A percentile compares a stretch with the other conserved stretches of the same genome.
Conservation (phyloP, 2,888 invertebrate genomes). For the Pandemis corylana region DNA sequence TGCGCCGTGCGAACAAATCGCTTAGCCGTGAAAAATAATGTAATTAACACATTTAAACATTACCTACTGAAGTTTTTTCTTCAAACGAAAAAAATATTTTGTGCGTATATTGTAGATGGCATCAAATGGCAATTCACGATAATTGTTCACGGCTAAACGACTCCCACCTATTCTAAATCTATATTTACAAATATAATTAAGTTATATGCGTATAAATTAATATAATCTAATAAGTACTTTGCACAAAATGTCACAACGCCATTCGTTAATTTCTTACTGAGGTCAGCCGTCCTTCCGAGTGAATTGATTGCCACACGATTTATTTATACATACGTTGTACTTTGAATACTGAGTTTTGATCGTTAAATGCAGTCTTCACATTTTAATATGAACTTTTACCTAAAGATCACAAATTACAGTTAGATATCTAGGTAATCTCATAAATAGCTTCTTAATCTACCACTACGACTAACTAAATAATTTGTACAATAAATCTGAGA, state of each 20-base stretch:
- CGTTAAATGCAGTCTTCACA: slow-evolving; percentile 81
- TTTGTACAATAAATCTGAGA: slow-evolving; percentile 82
- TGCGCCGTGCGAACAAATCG: slow-evolving; percentile 43
- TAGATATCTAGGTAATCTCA: slow-evolving; percentile 82
- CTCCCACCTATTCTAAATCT: slow-evolving; percentile 54
- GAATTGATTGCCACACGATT: slow-evolving; percentile 34
- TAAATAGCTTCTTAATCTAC: slow-evolving; percentile 78
- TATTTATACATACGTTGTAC: slow-evolving; percentile 47
- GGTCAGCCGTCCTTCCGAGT: slow-evolving; percentile 56
- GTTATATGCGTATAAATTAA: slow-evolving; percentile 81
- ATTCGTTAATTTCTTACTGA: slow-evolving; percentile 66
- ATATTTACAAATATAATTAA: slow-evolving; percentile 80
- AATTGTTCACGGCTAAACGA: slow-evolving; percentile 21
- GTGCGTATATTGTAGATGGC: slow-evolving; percentile 6
- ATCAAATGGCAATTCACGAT: neutral
- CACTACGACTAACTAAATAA: slow-evolving; percentile 74
- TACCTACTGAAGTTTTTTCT: neutral
- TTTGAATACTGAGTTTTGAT: slow-evolving; percentile 69
- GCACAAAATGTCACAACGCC: slow-evolving; percentile 80
- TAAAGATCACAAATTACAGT: slow-evolving; percentile 81
- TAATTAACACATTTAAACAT: neutral
- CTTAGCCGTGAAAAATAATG: slow-evolving; percentile 21
- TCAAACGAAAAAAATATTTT: neutral
- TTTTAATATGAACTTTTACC: slow-evolving; percentile 63
- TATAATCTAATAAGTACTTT: slow-evolving; percentile 84